Evolutionary conservation across 2,888 invertebrate genomes (phyloP), one percentile per base, ranked within the genome.

Genomic region (Aporophyla nigra): DNA sequence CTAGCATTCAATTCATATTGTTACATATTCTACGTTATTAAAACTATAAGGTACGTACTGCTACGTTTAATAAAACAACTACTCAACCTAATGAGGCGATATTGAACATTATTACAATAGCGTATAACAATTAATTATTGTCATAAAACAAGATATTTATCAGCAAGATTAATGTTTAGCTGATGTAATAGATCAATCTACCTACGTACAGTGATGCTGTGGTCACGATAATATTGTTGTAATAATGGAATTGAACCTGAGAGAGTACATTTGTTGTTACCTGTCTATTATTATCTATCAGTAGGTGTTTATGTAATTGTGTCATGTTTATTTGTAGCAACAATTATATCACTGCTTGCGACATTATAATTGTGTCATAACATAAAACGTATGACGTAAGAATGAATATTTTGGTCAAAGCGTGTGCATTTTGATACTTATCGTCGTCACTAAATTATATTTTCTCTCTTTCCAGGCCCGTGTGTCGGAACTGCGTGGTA

Each of bases 401-500:
- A 40, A 40, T 70, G n/a, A n/a, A n/a, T n/a, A n/a, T n/a, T 19
- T 12, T 7, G 7, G 27, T 4, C 21, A 16, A 24, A 51, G 3
- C 7, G 12, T 40, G 3, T 16, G 6, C 5, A 7, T n/a, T 16
- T 5, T 40, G 5, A 6, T n/a, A 10, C 27, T 61, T 62, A 21
- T 33, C 24, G 0, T 7, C 12, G 6, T 4, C 1, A 12, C n/a
- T 69, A 49, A 78, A 27, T 12, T 0, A 7, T 0, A n/a, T 14
- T 43, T 61, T 63, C n/a, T 65, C 14, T 70, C 83, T 92, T 95
- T 93, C 88, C 97, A 98, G 98, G 93, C 98, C 98, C 89, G 98
- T 98, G 92, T 98, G 98, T 96, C 97, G 98, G 81, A 98, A 98
- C 97, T 98, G 98, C 97, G 98, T 98, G 94, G 96, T 97, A 53